Evolutionary conservation across 1,140 invertebrate species (phyloP).

Genomic region (Macrotrachela quadricornifera): DNA sequence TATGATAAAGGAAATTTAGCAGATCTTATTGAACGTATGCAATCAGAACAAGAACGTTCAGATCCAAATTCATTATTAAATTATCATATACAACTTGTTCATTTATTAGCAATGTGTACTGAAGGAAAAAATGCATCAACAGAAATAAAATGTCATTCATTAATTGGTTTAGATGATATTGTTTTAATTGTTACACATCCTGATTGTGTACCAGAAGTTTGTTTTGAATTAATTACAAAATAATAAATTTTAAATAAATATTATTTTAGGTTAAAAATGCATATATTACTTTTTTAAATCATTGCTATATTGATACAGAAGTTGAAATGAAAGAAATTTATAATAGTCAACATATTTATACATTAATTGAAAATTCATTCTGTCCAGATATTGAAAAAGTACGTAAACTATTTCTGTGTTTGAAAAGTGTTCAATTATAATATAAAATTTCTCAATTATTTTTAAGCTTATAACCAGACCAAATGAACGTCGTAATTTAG

Average conservation of each 20-base stretch:
- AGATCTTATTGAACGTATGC: no score
- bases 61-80: constrained; percentile 54
- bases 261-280: constrained; percentile 70
- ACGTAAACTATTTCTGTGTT: no score
- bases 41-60: constrained; percentile 39
- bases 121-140: constrained; percentile 98
- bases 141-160: constrained; percentile 92
- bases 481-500: constrained; percentile 27
- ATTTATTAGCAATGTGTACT: constrained; percentile 81
- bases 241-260: constrained; percentile 48
- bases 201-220: no score
- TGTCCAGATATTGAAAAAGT: no score
- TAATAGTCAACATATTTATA: no score
- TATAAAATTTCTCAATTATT: no score
- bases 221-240: no score
- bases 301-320: constrained; percentile 98
- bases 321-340: constrained; percentile 42
- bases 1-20: background rate
- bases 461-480: no score
- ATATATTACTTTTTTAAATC: constrained; percentile 94
- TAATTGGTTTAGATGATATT: constrained; percentile 86
- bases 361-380: no score
- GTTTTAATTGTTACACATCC: constrained; percentile 57
- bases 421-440: no score
- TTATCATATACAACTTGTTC: constrained; percentile 85